Base-by-base conservation (phyloP, 2,888 invertebrate species). In the Lasioglossum figueresi region DNA sequence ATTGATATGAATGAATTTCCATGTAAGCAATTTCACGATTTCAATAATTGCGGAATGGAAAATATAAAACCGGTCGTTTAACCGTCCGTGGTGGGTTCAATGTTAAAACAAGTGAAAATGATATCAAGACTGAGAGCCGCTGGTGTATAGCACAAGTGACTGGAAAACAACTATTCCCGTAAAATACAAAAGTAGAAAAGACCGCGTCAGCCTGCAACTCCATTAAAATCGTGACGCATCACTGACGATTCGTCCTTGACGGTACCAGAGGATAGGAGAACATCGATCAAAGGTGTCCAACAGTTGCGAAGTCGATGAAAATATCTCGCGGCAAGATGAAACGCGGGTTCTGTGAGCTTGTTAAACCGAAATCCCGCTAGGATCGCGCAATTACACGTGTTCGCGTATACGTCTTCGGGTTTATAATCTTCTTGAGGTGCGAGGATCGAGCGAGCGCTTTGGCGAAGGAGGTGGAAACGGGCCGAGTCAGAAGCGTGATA, bases 371-470 rank as follows among this genome's bases (percentile, higher is more conserved):
- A 82, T 76, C 56, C 66, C 59, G 43, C 37, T 19, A 72, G 45
- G 66, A 66, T 79, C 73, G 19, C 45, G 81, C 81, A 81, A 80
- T 80, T 74, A 56, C 66, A 37, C 68, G 72, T 37, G 72, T 72
- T 74, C 76, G 77, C 71, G 73, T 76, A 82, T 87, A 82, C 86
- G 78, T 82, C 76, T 79, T 78, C 77, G 76, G 79, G 73, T 85
- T 92, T 90, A 90, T 90, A 91, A 90, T 90, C 91, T 90, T 86
- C 84, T 80, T 66, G 56, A 66, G 80, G 72, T 73, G 79, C 71
- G 84, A 88, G 73, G 78, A 43, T 43, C 48, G 48, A 52, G 52
- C 52, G 52, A 82, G 80, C 73, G 88, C 68, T 27, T 59, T 59
- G 75, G 68, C 79, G 81, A 77, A 82, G 70, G 63, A 68, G 83